These are phyloP conservation scores for Apodemia zela DNA, from an alignment of 2,888 invertebrate species.

Conservation along the genomic window DNA sequence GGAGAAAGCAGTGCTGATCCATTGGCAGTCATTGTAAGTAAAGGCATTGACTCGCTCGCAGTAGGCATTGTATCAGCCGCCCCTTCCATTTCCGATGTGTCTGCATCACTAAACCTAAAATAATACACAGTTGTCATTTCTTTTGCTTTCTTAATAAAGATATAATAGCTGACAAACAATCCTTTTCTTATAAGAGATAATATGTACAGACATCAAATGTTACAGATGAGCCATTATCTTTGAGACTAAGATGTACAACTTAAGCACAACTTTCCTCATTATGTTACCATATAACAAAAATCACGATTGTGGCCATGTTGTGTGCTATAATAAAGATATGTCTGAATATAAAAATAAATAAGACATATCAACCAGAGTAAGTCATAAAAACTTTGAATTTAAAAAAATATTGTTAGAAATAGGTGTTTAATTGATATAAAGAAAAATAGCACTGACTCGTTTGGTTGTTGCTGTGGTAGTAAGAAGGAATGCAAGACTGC, in stretches of 20 bases:
- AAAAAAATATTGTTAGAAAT: not conserved
- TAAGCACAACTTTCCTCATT: too few species aligned
- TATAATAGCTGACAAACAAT: too few species aligned
- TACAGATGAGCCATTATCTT: too few species aligned
- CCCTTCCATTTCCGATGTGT: constrained; percentile 72
- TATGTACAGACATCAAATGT: too few species aligned
- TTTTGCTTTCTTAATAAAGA: not conserved
- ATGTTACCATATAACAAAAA: too few species aligned
- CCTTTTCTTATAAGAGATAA: too few species aligned
- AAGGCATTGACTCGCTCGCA: constrained; percentile 66
- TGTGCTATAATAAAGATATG: too few species aligned
- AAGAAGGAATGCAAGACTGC: constrained; percentile 60
- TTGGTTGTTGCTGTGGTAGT: constrained; percentile 56
- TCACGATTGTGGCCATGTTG: too few species aligned
- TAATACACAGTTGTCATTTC: not conserved
- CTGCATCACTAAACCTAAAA: constrained; percentile 65
- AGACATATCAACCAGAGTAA: not conserved
- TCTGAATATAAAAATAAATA: too few species aligned
- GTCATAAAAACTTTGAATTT: not conserved
- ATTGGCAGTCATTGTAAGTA: constrained; percentile 60
- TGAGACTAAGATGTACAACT: too few species aligned
- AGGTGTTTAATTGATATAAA: not conserved
- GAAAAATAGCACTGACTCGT: constrained; percentile 53
- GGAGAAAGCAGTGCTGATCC: constrained; percentile 64
- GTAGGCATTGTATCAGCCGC: constrained; percentile 65